These are phyloP conservation scores for Myotis yumanensis DNA, from an alignment of 2,113 vertebrate genomes.

Conservation along the genomic window DNA sequence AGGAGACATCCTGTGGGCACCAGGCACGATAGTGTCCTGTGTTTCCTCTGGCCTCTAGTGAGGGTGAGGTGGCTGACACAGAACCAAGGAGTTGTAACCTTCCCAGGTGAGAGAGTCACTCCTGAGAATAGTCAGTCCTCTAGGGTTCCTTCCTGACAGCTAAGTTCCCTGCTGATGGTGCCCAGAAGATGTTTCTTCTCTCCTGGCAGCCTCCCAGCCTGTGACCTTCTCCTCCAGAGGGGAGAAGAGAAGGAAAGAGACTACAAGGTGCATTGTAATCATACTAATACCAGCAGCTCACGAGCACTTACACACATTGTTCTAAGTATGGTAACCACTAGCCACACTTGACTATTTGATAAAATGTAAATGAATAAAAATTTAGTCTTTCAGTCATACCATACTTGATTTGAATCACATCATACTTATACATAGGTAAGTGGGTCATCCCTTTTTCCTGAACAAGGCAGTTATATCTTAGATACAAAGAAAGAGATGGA, in stretches of 20 bases:
- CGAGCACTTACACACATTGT: not conserved
- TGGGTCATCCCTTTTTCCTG: not conserved
- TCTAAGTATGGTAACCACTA: not conserved
- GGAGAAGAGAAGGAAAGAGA: not conserved
- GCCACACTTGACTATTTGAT: not conserved
- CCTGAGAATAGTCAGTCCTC: not conserved
- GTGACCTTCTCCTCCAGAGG: not conserved
- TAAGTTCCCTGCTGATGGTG: not conserved
- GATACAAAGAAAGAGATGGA: not conserved
- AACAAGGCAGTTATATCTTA: not conserved
- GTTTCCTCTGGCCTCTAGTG: not conserved
- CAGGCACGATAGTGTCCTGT: not conserved
- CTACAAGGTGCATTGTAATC: not conserved
- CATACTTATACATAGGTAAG: not conserved
- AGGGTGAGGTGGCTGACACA: not conserved
- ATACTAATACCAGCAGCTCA: too few relatives aligned
- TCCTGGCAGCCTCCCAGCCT: not conserved
- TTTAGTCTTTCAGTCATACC: not conserved
- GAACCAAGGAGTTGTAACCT: not conserved
- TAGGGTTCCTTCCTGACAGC: not conserved
- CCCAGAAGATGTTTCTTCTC: not conserved
- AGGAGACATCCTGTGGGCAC: not conserved
- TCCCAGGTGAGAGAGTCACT: not conserved
- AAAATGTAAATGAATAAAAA: not conserved
- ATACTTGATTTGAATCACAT: not conserved